Evolutionary conservation across 1,140 invertebrate species (phyloP).

Genomic region (Aethina tumida): DNA sequence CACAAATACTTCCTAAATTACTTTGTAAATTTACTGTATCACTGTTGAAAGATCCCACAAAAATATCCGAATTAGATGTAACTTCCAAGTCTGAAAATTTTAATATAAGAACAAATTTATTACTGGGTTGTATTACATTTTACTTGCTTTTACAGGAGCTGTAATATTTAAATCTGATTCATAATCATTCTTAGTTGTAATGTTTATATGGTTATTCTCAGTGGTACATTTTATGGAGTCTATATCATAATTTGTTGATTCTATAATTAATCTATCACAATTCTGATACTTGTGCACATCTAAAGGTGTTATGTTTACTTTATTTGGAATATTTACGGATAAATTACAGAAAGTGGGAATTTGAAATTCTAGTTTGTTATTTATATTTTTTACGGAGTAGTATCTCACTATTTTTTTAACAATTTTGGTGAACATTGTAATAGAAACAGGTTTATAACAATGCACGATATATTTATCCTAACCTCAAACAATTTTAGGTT

Average conservation of each 20-base stretch:
- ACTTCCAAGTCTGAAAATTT: conserved; percentile 23
- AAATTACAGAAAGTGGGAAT: conserved; percentile 18
- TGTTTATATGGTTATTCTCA: no score
- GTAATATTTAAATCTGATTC: conserved; percentile 18
- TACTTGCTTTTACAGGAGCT: conserved; percentile 28
- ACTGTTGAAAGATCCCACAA: conserved; percentile 20
- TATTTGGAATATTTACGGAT: conserved; percentile 14
- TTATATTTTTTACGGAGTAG: no score
- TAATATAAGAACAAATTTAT: not conserved
- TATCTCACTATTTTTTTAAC: no score
- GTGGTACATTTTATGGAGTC: no score
- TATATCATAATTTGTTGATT: no score
- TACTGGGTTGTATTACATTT: conserved; percentile 4
- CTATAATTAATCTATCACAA: conserved; percentile 12
- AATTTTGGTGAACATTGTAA: no score
- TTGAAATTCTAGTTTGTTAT: no score
- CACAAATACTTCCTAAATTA: conserved; percentile 17
- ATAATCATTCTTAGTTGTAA: conserved; percentile 7
- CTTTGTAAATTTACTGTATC: conserved; percentile 15
- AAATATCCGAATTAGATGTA: conserved; percentile 15
- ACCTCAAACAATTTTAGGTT: no score
- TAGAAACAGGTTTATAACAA: no score
- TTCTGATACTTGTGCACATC: conserved; percentile 18
- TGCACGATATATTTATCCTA: no score
- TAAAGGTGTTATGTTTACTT: conserved; percentile 15